Evolutionary conservation across 2,113 vertebrate species (phyloP), one percentile per base, ranked within the genome.

Genomic region (Cebus imitator): DNA sequence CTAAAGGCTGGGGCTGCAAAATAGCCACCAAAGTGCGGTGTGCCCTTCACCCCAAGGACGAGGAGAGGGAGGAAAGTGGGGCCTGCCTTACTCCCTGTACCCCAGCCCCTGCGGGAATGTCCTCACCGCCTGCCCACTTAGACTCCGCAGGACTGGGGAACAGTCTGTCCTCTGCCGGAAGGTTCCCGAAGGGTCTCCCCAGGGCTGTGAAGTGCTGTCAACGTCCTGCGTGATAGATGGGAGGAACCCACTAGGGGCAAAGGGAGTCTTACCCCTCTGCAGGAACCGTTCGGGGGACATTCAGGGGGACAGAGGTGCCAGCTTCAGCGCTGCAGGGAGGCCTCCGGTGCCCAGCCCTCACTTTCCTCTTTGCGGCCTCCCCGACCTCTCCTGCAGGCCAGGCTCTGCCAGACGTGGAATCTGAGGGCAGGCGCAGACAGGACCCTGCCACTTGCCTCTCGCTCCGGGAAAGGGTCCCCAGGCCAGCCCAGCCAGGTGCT

Each of bases 221-320:
- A 45, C 2, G 5, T 10, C 48, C n/a, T 25, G 8, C 1, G 10
- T 57, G 73, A 37, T 27, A 25, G 32, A 45, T 0, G 9, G 45
- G 40, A 61, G 37, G 37, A 61, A 37, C 16, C 58, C 52, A 8
- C 37, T 8, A 13, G 10, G 9, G 55, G 43, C 79, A 13, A 0
- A 4, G 45, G 3, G 40, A 55, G 21, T 48, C 37, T 45, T n/a
- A 5, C 48, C 76, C 0, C 27, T 32, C 3, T 1, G 16, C 32
- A 5, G n/a, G 40, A 32, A 23, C 30, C 1, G 0, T 13, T 20
- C 7, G 1, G 3, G 1, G 78, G 61, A n/a, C 1, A 0, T 13
- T 20, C 7, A 3, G 5, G 0, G 68, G 52, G 45, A 80, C 76
- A 68, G 12, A 68, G 52, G 25, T 1, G 23, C 14, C 61, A 27